phyloP scores from a whole-genome alignment of 1,140 invertebrate species.

The Anastrepha obliqua region DNA sequence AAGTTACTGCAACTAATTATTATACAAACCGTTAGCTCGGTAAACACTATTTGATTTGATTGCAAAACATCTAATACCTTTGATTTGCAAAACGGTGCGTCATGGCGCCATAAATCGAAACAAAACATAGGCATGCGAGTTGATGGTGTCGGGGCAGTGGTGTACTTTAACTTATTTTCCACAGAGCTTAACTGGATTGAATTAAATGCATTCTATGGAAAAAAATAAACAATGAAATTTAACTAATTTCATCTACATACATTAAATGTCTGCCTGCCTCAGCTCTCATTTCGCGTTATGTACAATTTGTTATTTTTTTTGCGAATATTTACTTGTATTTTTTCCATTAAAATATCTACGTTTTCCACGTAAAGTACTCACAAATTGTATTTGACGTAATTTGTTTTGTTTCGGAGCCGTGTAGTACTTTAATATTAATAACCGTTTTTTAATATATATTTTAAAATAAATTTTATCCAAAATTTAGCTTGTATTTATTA shows the following conservation, averaged over 20 bases:
- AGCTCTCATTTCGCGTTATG: too few relatives aligned
- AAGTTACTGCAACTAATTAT: constrained; percentile 20
- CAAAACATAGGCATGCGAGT: neutral
- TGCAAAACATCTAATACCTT: neutral
- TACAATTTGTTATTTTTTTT: neutral
- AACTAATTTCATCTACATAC: too few relatives aligned
- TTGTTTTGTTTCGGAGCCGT: neutral
- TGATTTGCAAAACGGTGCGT: neutral
- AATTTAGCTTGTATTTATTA: constrained; percentile 11
- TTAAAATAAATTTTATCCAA: neutral
- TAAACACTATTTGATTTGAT: neutral
- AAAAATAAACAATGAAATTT: too few relatives aligned
- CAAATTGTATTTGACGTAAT: neutral
- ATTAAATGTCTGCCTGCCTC: too few relatives aligned
- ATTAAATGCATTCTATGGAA: too few relatives aligned
- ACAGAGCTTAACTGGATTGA: too few relatives aligned
- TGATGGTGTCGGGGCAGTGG: too few relatives aligned
- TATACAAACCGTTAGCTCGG: neutral
- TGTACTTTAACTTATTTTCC: too few relatives aligned
- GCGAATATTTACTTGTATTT: too few relatives aligned
- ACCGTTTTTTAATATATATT: constrained; percentile 19
- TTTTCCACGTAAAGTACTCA: too few relatives aligned
- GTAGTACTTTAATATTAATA: neutral
- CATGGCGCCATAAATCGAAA: neutral
- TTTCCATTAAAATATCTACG: too few relatives aligned